A percentile compares a stretch with the other conserved stretches of the same genome.
Conservation (phyloP, 2,797 vertebrate species). For the Spea hammondii region DNA sequence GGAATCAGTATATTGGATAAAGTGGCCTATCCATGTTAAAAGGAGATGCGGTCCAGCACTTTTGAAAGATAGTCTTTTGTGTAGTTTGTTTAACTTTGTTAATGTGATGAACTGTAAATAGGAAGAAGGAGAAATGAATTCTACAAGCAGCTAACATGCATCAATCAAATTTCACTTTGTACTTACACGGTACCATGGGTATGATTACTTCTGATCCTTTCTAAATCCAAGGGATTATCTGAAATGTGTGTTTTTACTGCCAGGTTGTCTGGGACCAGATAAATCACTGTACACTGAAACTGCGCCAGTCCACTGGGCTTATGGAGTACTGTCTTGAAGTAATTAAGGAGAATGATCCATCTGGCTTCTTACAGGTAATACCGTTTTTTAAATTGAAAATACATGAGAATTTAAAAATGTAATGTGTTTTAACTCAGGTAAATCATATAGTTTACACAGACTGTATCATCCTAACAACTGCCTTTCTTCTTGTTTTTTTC, state of each 20-base stretch:
- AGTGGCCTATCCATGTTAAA: too few relatives aligned
- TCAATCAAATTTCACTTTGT: neutral
- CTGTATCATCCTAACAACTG: too few relatives aligned
- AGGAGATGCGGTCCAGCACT: too few relatives aligned
- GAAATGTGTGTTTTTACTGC: conserved; percentile 30
- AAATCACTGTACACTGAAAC: conserved; percentile 95
- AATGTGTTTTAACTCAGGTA: too few relatives aligned
- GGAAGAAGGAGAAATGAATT: too few relatives aligned
- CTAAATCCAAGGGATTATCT: conserved; percentile 31
- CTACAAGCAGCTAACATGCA: neutral
- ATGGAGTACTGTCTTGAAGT: conserved; percentile 97
- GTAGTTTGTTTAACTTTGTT: neutral
- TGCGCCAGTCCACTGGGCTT: conserved; percentile 95
- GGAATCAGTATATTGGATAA: too few relatives aligned
- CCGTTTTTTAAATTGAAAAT: neutral
- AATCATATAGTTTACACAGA: too few relatives aligned
- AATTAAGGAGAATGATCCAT: conserved; percentile 95
- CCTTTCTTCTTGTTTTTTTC: too few relatives aligned
- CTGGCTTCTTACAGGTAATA: conserved; percentile 91
- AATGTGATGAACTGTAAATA: neutral
- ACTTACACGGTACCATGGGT: neutral
- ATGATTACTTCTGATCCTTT: conserved; percentile 11
- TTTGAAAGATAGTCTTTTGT: too few relatives aligned
- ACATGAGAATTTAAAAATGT: too few relatives aligned
- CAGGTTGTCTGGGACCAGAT: conserved; percentile 98